Percentiles rank a stretch among this genome's conserved stretches.
phyloP scores from a whole-genome alignment of 2,113 vertebrate genomes.

The Larimichthys crocea region DNA sequence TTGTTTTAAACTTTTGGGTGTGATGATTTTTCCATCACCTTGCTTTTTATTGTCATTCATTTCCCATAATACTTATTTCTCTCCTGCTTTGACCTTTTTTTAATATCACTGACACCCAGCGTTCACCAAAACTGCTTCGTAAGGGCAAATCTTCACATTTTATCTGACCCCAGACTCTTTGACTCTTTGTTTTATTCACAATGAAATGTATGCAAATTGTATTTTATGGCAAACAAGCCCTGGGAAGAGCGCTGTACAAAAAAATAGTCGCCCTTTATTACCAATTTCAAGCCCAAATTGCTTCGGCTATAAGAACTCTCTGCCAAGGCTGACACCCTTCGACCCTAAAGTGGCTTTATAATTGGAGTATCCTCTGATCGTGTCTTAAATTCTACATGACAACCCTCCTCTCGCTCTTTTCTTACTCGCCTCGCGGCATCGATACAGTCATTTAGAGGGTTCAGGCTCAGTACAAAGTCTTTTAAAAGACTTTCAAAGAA shows the following conservation, averaged over 20 bases:
- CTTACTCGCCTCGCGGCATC: slow-evolving; percentile 11
- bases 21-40: not conserved
- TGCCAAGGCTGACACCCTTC: slow-evolving; percentile 15
- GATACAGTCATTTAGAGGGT: slow-evolving; percentile 22
- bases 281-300: slow-evolving; percentile 51
- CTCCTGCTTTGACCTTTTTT: slow-evolving; percentile 25
- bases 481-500: slow-evolving; percentile 25
- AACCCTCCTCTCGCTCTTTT: slow-evolving; percentile 7
- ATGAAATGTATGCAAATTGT: slow-evolving; percentile 30
- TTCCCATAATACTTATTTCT: not conserved
- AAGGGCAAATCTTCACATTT: slow-evolving; percentile 9
- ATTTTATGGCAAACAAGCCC: slow-evolving; percentile 40
- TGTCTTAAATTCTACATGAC: slow-evolving; percentile 50
- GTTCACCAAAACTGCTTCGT: not conserved
- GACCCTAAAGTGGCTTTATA: slow-evolving; percentile 43
- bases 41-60: not conserved
- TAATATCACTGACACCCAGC: not conserved
- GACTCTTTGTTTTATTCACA: not conserved
- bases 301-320: slow-evolving; percentile 32
- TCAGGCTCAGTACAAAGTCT: slow-evolving; percentile 25
- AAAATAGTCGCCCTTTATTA: slow-evolving; percentile 37
- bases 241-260: slow-evolving; percentile 18
- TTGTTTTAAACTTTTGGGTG: slow-evolving; percentile 6
- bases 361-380: slow-evolving; percentile 46
- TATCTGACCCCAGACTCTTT: slow-evolving; percentile 24